Evolutionary conservation across 2,797 vertebrate species (phyloP).

Genomic region (Triplophysa yarkandensis): DNA sequence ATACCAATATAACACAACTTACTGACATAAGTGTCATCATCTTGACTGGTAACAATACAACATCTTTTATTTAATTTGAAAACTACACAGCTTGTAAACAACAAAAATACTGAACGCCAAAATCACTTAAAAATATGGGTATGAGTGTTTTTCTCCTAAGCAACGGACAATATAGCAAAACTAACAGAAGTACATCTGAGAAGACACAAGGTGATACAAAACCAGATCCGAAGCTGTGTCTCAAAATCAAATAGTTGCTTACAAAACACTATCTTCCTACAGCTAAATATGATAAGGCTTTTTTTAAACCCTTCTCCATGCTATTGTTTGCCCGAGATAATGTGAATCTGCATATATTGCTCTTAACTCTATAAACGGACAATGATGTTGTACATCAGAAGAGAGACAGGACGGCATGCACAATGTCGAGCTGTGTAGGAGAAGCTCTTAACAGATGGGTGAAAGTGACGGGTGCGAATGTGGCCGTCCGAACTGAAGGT

Average conservation of each 20-base stretch:
- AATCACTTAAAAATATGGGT: conserved; percentile 54
- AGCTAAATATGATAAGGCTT: conserved; percentile 10
- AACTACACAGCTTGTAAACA: conserved; percentile 54
- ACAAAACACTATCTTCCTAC: conserved; percentile 18
- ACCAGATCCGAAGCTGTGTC: conserved; percentile 10
- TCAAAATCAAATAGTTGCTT: conserved; percentile 26
- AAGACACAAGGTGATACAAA: conserved; percentile 25
- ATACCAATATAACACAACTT: not conserved
- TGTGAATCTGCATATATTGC: conserved; percentile 32
- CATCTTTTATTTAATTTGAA: conserved; percentile 57
- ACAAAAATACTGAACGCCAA: conserved; percentile 31
- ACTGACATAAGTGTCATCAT: too few species aligned
- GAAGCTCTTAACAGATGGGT: conserved; percentile 23
- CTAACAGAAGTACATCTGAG: not conserved
- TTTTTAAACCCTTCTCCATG: not conserved
- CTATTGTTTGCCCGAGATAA: not conserved
- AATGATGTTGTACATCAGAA: conserved; percentile 16
- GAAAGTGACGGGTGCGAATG: not conserved
- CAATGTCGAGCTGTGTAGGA: not conserved
- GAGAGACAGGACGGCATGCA: conserved; percentile 41
- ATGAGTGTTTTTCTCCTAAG: conserved; percentile 3
- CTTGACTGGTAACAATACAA: conserved; percentile 22
- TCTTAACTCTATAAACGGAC: conserved; percentile 9
- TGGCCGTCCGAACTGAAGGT: too few species aligned
- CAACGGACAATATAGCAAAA: conserved; percentile 43